Conservation (phyloP, 2,113 vertebrate species). For the Chionodraco myersi region DNA sequence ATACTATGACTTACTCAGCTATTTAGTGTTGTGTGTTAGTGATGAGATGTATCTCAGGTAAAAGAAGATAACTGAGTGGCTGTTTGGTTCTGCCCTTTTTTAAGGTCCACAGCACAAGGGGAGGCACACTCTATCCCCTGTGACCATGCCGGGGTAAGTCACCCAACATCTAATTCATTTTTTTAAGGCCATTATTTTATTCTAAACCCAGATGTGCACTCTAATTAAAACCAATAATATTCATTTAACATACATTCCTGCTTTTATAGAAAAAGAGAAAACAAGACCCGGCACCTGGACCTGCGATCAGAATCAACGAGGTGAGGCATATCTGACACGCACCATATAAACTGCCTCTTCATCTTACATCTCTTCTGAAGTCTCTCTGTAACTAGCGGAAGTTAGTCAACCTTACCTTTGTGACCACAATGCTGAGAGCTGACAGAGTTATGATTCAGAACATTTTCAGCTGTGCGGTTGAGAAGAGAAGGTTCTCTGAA, state of each 20-base stretch:
- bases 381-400: slow-evolving; percentile 61
- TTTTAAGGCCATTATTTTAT: not conserved
- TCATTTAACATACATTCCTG: slow-evolving; percentile 44
- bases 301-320: slow-evolving; percentile 72
- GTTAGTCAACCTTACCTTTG: slow-evolving; percentile 70
- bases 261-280: slow-evolving; percentile 85
- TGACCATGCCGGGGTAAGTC: slow-evolving; percentile 82
- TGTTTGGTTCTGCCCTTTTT: slow-evolving; percentile 11
- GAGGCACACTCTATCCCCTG: slow-evolving; percentile 59
- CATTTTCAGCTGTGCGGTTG: not conserved
- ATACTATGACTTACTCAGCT: not conserved
- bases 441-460: not conserved
- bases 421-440: slow-evolving; percentile 60
- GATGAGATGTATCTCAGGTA: not conserved
- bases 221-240: not conserved
- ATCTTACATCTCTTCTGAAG: not conserved
- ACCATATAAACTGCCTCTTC: not conserved
- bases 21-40: not conserved
- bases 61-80: not conserved
- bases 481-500: not conserved
- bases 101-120: slow-evolving; percentile 67
- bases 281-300: slow-evolving; percentile 75
- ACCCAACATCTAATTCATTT: not conserved
- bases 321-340: slow-evolving; percentile 59
- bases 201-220: not conserved